Evolutionary conservation across 2,113 vertebrate genomes (phyloP).

Genomic region (Gymnocephalus cernua): DNA sequence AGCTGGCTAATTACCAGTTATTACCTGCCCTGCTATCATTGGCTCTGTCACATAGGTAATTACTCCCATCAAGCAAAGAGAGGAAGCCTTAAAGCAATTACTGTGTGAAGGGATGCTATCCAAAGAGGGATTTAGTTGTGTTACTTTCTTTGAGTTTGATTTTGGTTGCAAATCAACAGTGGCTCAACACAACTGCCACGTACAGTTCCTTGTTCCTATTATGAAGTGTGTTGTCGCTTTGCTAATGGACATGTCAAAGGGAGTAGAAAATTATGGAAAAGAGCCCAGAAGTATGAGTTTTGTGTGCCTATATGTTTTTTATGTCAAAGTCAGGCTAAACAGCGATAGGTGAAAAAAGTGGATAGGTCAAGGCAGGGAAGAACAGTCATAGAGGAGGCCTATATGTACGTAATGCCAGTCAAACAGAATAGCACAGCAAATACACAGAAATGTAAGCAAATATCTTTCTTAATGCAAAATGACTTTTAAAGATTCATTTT

Average conservation of each 20-base stretch:
- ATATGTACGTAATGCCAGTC: not conserved
- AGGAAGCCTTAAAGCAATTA: slow-evolving; percentile 41
- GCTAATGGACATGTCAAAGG: slow-evolving; percentile 3
- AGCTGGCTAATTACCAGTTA: slow-evolving; percentile 71
- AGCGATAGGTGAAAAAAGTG: not conserved
- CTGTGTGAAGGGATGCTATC: slow-evolving; percentile 26
- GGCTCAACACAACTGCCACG: slow-evolving; percentile 19
- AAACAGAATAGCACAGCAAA: not conserved
- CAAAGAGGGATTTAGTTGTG: slow-evolving; percentile 16
- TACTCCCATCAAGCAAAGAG: slow-evolving; percentile 63
- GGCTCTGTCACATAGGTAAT: slow-evolving; percentile 66
- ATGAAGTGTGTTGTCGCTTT: slow-evolving; percentile 4
- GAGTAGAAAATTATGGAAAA: not conserved
- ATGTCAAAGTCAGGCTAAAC: not conserved
- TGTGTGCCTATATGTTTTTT: not conserved
- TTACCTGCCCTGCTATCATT: slow-evolving; percentile 74
- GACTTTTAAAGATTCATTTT: not conserved
- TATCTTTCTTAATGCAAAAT: not conserved
- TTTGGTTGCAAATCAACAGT: slow-evolving; percentile 2
- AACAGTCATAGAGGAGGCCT: not conserved
- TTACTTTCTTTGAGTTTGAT: slow-evolving; percentile 11
- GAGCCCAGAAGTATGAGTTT: not conserved
- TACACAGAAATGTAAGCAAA: not conserved
- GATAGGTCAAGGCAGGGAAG: not conserved
- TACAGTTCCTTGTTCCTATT: not conserved